Evolutionary conservation across 1,140 invertebrate species (phyloP).

Genomic region (Drosophila rufa): DNA sequence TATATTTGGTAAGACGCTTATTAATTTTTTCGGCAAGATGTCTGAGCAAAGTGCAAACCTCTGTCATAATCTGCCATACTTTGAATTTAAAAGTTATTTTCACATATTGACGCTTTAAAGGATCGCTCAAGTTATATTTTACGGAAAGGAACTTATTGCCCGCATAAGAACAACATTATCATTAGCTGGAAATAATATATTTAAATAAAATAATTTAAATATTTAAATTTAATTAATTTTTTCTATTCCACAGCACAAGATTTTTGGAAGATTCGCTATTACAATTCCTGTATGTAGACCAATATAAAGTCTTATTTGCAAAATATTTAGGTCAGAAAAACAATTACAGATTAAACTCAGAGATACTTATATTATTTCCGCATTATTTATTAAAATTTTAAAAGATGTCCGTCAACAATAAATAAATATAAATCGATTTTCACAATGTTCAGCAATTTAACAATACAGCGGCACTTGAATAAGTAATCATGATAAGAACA

Average conservation of each 20-base stretch:
- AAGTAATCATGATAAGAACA: slow-evolving; percentile 1
- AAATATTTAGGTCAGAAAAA: slow-evolving; percentile 5
- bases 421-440: neutral
- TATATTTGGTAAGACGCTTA: neutral
- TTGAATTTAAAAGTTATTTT: neutral
- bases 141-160: neutral
- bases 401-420: neutral
- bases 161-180: neutral
- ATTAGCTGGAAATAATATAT: neutral
- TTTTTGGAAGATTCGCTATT: neutral
- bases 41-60: neutral
- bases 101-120: neutral
- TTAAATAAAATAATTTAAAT: neutral
- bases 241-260: neutral
- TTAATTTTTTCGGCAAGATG: too few relatives aligned
- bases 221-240: too few relatives aligned
- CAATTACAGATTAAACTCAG: neutral
- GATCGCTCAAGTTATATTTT: too few relatives aligned
- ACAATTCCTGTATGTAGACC: neutral
- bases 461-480: slow-evolving; percentile 1
- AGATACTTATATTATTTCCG: neutral
- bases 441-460: slow-evolving; percentile 1
- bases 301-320: neutral
- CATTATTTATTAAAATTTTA: neutral
- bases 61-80: neutral